Base-by-base conservation (phyloP, 2,888 invertebrate genomes). In the Creontiades dilutus region DNA sequence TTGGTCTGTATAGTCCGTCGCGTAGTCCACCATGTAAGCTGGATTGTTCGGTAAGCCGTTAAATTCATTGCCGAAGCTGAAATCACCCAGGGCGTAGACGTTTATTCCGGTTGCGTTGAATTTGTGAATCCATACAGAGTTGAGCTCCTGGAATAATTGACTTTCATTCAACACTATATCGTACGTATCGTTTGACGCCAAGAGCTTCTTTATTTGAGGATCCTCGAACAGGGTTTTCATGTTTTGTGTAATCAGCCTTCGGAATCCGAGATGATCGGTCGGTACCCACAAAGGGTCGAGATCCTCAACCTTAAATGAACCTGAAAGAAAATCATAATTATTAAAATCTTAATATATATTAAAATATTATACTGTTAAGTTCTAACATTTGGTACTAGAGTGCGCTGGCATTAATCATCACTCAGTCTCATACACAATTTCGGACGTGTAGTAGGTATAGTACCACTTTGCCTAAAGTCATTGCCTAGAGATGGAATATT, bases 11-110 rank as follows among this genome's bases (percentile, higher is more conserved):
- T 52, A 82, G 11, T n/a, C 14, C 0, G 55, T 13, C 13, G 46
- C 55, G 86, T 1, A 55, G 55, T 90, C 90, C 13, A 86, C 14
- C 88, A 84, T 61, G 46, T 88, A 90, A 7, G 90, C 27, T 19
- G 84, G 88, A 23, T 90, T 90, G 37, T 88, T 47, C 0, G 90
- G 88, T 2, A 88, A 46, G 14, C 88, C 90, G 46, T 27, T 46
- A 4, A 80, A 19, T 28, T 80, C 80, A 28, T 80, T 80, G 12
- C 13, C 19, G 12, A 3, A 47, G 4, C 4, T 5, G 11, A 27
- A 28, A 28, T 80, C 80, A 3, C 80, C 80, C 80, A 80, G 37
- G 16, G 47, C 37, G 1, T 16, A 14, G 3, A 80, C 0, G 28
- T 4, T 19, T 9, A 80, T 28, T 19, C 28, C 80, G 13, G 47